phyloP scores from a whole-genome alignment of 2,113 vertebrate species.

The Menura novaehollandiae region DNA sequence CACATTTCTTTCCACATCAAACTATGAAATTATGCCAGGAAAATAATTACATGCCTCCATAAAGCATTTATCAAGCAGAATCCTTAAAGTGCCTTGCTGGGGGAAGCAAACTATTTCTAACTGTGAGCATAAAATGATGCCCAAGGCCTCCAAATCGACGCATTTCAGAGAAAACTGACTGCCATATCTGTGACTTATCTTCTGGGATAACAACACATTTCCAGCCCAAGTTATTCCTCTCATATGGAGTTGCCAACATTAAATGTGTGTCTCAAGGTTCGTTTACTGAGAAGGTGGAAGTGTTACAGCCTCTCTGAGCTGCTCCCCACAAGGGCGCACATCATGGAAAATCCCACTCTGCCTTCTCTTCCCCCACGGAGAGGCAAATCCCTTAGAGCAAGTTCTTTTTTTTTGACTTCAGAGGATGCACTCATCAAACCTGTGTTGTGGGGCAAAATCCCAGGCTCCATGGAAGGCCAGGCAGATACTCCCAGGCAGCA shows the following conservation, averaged over 20 bases:
- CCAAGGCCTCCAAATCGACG: not conserved
- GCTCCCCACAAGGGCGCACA: not conserved
- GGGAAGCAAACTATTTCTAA: not conserved
- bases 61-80: not conserved
- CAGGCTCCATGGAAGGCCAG: not conserved
- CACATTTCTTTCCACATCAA: not conserved
- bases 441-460: not conserved
- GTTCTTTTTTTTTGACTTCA: not conserved
- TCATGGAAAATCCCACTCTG: not conserved
- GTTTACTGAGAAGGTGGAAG: not conserved
- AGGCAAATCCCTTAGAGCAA: not conserved
- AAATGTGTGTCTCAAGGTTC: not conserved
- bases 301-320: not conserved
- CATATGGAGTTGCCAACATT: not conserved
- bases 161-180: not conserved
- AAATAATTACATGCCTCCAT: not conserved
- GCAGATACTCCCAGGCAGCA: not conserved
- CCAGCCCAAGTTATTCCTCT: not conserved
- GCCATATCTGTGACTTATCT: not conserved
- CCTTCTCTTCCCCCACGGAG: accelerated
- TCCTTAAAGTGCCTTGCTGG: not conserved
- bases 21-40: not conserved
- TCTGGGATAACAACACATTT: not conserved
- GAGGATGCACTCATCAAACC: not conserved
- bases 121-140: not conserved